Percentiles rank a stretch among this genome's conserved stretches.
These are phyloP conservation scores for Seriola rivoliana DNA, from an alignment of 2,113 vertebrate species.

Conservation along the genomic window DNA sequence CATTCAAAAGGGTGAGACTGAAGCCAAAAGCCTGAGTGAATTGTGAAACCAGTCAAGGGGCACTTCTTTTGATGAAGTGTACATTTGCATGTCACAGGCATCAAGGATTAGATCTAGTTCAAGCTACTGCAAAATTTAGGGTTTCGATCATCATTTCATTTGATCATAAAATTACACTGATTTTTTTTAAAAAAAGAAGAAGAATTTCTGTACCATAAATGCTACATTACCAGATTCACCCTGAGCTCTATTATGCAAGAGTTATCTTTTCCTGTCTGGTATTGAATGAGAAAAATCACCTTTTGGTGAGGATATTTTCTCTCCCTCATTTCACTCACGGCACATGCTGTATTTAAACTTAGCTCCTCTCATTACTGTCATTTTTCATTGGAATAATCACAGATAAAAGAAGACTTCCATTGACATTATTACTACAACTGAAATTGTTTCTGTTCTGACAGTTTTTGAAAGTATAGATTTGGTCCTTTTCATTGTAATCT, in stretches of 20 bases:
- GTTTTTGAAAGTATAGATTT: conserved; percentile 1
- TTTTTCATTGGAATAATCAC: conserved; percentile 22
- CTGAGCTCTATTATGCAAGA: conserved; percentile 5
- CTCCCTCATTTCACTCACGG: conserved; percentile 25
- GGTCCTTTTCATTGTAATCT: not conserved
- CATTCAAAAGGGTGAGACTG: conserved; percentile 35
- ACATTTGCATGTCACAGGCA: conserved; percentile 32
- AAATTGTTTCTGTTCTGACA: conserved; percentile 10
- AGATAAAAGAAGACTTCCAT: not conserved
- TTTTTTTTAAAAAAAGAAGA: not conserved
- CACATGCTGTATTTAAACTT: conserved; percentile 7
- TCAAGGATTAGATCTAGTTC: conserved; percentile 9
- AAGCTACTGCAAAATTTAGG: not conserved
- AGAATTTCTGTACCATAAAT: conserved; percentile 16
- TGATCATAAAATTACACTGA: not conserved
- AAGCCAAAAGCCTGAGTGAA: conserved; percentile 17
- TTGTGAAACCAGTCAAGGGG: not conserved
- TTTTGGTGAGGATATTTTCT: conserved; percentile 38
- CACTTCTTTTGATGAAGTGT: conserved; percentile 22
- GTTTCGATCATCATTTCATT: conserved; percentile 17
- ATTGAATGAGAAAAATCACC: conserved; percentile 33
- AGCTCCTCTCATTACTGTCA: conserved; percentile 5
- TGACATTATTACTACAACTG: conserved; percentile 2
- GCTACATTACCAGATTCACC: not conserved
- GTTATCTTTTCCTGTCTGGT: conserved; percentile 5